A percentile compares a stretch with the other conserved stretches of the same genome.
Evolutionary conservation across 30 jellyfish, hydroid and myxozoan species (phyloP).

Genomic region (Sanderia malayensis): DNA sequence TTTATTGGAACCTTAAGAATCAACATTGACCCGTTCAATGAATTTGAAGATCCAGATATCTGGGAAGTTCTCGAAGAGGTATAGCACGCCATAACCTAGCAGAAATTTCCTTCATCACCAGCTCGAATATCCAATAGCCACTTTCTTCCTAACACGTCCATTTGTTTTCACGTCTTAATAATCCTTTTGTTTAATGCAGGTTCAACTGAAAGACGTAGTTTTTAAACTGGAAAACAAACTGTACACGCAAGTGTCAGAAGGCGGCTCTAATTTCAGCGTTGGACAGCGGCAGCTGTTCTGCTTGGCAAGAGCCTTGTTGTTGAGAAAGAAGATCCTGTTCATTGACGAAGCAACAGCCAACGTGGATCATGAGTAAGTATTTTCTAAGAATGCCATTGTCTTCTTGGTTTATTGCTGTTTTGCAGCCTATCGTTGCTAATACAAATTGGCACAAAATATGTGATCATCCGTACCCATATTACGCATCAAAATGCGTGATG

Average conservation of each 20-base stretch:
- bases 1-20: conserved; percentile 82
- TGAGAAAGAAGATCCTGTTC: conserved; percentile 60
- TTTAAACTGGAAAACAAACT: conserved; percentile 41
- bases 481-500: no score
- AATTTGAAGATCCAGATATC: conserved; percentile 73
- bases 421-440: no score
- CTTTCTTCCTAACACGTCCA: no score
- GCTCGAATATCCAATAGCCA: no score
- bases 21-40: conserved; percentile 74
- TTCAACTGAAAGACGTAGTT: conserved; percentile 67
- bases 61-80: conserved; percentile 95
- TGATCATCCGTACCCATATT: no score
- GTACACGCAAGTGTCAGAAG: conserved; percentile 51
- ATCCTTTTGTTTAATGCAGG: conserved; percentile 25
- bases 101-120: no score
- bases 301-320: conserved; percentile 77
- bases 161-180: no score
- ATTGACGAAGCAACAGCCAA: conserved; percentile 89
- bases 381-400: no score
- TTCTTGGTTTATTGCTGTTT: no score
- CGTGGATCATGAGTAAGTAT: conserved; percentile 75
- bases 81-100: no score
- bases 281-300: conserved; percentile 84
- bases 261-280: conserved; percentile 82
- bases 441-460: no score